These are phyloP conservation scores for Tribolium madens DNA, from an alignment of 1,140 invertebrate species.

Conservation along the genomic window DNA sequence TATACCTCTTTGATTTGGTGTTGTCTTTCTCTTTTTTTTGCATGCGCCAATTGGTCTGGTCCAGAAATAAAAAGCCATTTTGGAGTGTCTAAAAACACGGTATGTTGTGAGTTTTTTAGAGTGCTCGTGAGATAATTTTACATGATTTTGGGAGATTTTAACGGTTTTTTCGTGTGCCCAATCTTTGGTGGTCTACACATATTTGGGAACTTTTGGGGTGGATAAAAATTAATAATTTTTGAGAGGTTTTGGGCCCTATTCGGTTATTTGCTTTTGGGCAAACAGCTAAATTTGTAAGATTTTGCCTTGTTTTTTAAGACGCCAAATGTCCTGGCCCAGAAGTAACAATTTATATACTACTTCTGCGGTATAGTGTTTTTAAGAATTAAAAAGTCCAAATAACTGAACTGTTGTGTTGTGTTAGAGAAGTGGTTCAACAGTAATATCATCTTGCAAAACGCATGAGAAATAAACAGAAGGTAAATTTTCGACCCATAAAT, in stretches of 20 bases:
- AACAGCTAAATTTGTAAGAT: constrained; percentile 35
- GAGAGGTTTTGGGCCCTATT: background rate
- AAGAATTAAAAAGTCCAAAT: too few relatives aligned
- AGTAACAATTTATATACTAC: constrained; percentile 19
- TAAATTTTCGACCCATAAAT: constrained; percentile 59
- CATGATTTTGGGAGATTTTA: constrained; percentile 3
- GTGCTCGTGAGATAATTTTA: background rate
- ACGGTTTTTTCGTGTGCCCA: constrained; percentile 34
- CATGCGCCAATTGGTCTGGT: too few relatives aligned
- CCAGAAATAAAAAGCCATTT: too few relatives aligned
- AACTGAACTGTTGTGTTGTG: too few relatives aligned
- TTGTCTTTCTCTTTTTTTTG: too few relatives aligned
- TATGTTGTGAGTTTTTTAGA: too few relatives aligned
- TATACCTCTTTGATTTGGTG: too few relatives aligned
- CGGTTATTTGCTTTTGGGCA: background rate
- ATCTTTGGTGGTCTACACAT: constrained; percentile 26
- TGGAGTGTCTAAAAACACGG: too few relatives aligned
- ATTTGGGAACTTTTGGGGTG: constrained; percentile 33
- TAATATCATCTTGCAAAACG: constrained; percentile 13
- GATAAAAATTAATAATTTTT: constrained; percentile 17
- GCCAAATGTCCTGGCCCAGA: constrained; percentile 30
- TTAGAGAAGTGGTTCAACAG: constrained; percentile 42
- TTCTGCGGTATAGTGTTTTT: too few relatives aligned
- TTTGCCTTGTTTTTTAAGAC: constrained; percentile 30
- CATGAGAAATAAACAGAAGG: constrained; percentile 51